phyloP scores from a whole-genome alignment of 2,113 vertebrate genomes.

The Geococcyx californianus region DNA sequence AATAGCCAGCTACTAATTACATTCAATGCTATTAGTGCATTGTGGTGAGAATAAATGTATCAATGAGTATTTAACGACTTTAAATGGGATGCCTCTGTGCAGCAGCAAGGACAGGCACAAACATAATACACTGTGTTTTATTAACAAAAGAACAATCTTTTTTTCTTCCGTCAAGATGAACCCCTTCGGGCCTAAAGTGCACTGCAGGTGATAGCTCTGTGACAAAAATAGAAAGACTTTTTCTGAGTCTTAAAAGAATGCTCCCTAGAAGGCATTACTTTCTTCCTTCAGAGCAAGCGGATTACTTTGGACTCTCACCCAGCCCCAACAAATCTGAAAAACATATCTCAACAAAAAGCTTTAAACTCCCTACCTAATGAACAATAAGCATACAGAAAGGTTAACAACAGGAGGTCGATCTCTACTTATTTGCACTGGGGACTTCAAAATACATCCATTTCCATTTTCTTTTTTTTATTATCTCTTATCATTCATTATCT shows the following conservation, averaged over 20 bases:
- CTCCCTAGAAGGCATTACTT: background rate
- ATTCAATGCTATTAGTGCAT: constrained; percentile 22
- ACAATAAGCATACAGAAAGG: background rate
- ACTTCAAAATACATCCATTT: background rate
- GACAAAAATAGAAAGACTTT: constrained; percentile 23
- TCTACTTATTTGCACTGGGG: background rate
- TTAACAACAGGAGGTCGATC: background rate
- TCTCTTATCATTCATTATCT: background rate
- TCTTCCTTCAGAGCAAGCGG: background rate
- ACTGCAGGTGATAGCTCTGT: background rate
- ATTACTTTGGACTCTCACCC: background rate
- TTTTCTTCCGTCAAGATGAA: background rate
- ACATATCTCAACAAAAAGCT: background rate
- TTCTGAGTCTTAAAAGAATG: background rate
- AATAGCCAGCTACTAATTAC: constrained; percentile 24
- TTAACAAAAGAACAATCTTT: constrained; percentile 1
- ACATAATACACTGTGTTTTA: background rate
- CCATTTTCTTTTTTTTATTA: background rate
- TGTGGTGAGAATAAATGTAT: constrained; percentile 36
- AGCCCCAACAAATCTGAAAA: background rate
- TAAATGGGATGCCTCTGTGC: constrained; percentile 20
- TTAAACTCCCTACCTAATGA: background rate
- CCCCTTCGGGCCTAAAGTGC: background rate
- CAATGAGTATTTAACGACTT: constrained; percentile 32
- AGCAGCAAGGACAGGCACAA: constrained; percentile 2